These are phyloP conservation scores for Mellivora capensis DNA, from an alignment of 2,113 vertebrate species.

Conservation along the genomic window DNA sequence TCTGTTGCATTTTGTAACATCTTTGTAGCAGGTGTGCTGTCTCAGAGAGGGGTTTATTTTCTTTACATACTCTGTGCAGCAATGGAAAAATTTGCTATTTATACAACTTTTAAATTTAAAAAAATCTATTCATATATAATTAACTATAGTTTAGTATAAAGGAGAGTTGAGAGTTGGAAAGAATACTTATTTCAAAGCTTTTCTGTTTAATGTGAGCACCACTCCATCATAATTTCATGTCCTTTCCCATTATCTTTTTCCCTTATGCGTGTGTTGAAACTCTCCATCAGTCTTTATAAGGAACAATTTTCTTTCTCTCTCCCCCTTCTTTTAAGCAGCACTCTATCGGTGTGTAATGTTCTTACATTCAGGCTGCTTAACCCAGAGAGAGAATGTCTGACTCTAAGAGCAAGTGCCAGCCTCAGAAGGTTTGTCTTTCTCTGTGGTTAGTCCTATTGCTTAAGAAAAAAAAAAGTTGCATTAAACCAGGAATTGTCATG, in stretches of 20 bases:
- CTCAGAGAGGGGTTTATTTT: background rate
- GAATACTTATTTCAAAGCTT: background rate
- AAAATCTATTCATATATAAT: conserved; percentile 33
- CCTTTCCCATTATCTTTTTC: background rate
- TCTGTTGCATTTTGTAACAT: background rate
- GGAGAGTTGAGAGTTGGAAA: background rate
- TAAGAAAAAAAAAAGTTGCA: background rate
- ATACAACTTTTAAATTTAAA: background rate
- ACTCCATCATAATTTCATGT: conserved; percentile 33
- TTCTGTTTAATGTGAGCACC: conserved; percentile 37
- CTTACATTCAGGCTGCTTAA: background rate
- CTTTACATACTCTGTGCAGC: background rate
- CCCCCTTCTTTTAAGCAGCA: background rate
- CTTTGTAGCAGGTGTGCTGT: background rate
- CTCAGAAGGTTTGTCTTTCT: background rate
- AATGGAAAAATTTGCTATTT: background rate
- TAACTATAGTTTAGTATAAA: conserved; percentile 14
- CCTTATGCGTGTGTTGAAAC: background rate
- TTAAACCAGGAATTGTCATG: background rate
- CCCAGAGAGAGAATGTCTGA: background rate
- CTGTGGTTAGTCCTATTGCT: background rate
- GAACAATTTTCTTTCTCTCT: background rate
- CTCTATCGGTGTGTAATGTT: background rate
- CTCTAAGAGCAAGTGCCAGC: background rate
- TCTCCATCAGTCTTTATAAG: conserved; percentile 5